Base-by-base conservation (phyloP, 2,888 invertebrate species). In the Urechis unicinctus region DNA sequence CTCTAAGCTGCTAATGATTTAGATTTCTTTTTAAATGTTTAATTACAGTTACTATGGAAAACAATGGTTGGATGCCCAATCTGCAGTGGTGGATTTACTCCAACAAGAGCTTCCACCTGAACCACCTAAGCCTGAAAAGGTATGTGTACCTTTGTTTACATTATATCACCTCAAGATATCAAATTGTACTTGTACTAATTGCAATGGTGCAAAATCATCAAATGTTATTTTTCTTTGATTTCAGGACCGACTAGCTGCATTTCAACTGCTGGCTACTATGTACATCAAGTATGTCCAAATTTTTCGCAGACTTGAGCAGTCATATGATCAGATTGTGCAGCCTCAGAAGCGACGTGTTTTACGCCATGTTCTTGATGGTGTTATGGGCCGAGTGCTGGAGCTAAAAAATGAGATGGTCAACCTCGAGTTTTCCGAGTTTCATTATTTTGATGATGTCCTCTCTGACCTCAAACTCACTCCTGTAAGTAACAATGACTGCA, bases 281-380 rank as follows among this genome's bases (percentile, higher is more conserved):
- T 90, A 91, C 73, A 81, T 91, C 2, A 85, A 88, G 66, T 95
- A 94, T 71, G 87, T 91, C 3, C 80, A 86, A 26, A 82, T 89
- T 0, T 83, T 88, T 25, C 85, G 88, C 62, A 84, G 84, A 66
- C 74, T 94, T 31, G 87, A 90, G 68, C 81, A 85, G 55, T 88
- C 90, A 58, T 90, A 93, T 67, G 94, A 95, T 69, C 93, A 93
- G 80, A 83, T 92, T 67, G 81, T 93, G 42, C 95, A 95, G 74
- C 94, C 95, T 0, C 95, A 96, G 75, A 95, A 95, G 75, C 82
- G 92, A 30, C 74, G 86, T 50, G 81, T 94, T n/a, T 83, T 94
- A 1, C 83, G 84, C 25, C 73, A 75, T 57, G 73, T 78, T 17
- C 65, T 78, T 25, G 78, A 78, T 63, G 78, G 75, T 3, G 85